A percentile compares a stretch with the other conserved stretches of the same genome.
These are phyloP conservation scores for Pomacea canaliculata DNA, from an alignment of 2,888 invertebrate species.

Conservation along the genomic window DNA sequence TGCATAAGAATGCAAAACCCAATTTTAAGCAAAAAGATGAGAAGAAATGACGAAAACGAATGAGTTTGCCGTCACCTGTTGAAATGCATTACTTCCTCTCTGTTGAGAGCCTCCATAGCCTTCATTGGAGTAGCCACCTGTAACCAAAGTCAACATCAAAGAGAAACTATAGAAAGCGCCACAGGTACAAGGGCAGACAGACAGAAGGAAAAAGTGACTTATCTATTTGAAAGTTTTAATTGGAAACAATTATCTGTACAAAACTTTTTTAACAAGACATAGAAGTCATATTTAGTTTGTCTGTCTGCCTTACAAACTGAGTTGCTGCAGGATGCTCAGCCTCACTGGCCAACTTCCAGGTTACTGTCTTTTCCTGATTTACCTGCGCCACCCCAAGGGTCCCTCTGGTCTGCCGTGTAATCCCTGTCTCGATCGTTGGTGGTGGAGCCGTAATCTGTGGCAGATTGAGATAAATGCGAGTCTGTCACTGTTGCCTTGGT, in stretches of 20 bases:
- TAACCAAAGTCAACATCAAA: neutral
- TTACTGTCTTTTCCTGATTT: neutral
- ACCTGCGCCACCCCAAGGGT: constrained; percentile 23
- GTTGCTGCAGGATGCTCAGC: too few species aligned
- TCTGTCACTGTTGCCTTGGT: too few species aligned
- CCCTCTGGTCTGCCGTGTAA: constrained; percentile 10
- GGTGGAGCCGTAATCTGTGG: constrained; percentile 37
- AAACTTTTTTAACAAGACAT: too few species aligned
- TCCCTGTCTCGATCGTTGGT: constrained; percentile 29
- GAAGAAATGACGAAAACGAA: neutral
- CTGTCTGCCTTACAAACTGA: too few species aligned
- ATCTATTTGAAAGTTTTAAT: too few species aligned
- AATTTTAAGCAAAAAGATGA: too few species aligned
- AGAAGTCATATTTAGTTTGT: too few species aligned
- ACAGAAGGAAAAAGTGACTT: neutral
- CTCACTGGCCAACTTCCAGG: too few species aligned
- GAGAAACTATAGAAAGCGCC: neutral
- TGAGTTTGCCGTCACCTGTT: constrained; percentile 21
- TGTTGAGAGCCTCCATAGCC: constrained; percentile 2
- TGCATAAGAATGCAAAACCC: too few species aligned
- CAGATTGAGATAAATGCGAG: too few species aligned
- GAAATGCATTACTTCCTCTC: constrained; percentile 27
- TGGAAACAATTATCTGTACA: too few species aligned
- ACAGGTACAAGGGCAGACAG: neutral
- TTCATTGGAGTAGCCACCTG: constrained; percentile 10